phyloP scores from a whole-genome alignment of 2,797 vertebrate species.

The Lates japonicus region DNA sequence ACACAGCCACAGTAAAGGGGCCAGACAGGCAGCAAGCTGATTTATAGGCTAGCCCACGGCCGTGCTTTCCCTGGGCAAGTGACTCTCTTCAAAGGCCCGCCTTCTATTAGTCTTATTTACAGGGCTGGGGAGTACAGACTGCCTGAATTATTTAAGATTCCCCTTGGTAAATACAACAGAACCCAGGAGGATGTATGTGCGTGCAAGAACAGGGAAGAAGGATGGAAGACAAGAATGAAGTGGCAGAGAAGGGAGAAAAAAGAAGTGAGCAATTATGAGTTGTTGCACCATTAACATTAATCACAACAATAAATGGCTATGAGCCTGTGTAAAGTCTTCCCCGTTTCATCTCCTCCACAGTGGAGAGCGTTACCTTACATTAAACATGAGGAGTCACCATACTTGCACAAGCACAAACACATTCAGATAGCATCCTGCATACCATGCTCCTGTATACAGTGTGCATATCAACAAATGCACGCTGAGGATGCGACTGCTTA shows the following conservation, averaged over 20 bases:
- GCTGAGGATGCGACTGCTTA: conserved; percentile 50
- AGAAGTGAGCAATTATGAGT: conserved; percentile 59
- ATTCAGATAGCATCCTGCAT: conserved; percentile 39
- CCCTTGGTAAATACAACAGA: conserved; percentile 71
- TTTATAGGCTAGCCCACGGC: conserved; percentile 72
- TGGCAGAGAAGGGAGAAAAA: conserved; percentile 15
- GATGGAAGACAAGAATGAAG: conserved; percentile 43
- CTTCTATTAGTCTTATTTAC: conserved; percentile 83
- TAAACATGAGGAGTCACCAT: conserved; percentile 32
- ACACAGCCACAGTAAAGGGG: conserved; percentile 55
- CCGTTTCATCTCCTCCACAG: conserved; percentile 51
- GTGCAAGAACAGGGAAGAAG: background rate
- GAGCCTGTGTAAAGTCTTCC: conserved; percentile 54
- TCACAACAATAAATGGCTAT: conserved; percentile 67
- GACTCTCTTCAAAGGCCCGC: conserved; percentile 70
- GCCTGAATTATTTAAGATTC: conserved; percentile 77
- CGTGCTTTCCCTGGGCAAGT: conserved; percentile 75
- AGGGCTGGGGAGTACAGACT: conserved; percentile 64
- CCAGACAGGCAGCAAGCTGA: conserved; percentile 70
- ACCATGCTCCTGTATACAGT: conserved; percentile 31
- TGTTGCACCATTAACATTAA: conserved; percentile 70
- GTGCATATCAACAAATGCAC: conserved; percentile 52
- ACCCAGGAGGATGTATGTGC: conserved; percentile 35
- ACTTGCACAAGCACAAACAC: conserved; percentile 20
- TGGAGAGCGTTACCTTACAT: conserved; percentile 44